A percentile compares a stretch with the other conserved stretches of the same genome.
phyloP scores from a whole-genome alignment of 2,797 vertebrate species.

The Aulostomus chinensis region DNA sequence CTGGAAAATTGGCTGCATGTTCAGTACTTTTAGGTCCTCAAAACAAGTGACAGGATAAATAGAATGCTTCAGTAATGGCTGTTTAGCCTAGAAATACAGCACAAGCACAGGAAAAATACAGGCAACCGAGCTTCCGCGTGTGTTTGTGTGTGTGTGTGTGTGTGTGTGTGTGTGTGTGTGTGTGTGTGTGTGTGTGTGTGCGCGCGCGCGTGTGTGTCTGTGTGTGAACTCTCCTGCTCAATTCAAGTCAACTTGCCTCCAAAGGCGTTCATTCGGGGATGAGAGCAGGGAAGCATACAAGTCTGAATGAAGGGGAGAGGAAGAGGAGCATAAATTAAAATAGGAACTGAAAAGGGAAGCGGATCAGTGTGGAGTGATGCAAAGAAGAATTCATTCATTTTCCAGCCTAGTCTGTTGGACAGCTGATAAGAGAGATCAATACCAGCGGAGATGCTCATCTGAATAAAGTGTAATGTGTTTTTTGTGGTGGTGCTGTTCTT shows the following conservation, averaged over 20 bases:
- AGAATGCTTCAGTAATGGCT: constrained; percentile 10
- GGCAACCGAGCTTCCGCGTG: too few species aligned
- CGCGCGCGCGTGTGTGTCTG: constrained; percentile 8
- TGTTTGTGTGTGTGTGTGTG: too few species aligned
- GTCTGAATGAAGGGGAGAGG: constrained; percentile 15
- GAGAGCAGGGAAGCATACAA: not conserved
- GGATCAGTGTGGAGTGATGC: constrained; percentile 21
- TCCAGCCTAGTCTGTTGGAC: constrained; percentile 41
- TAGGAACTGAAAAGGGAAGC: constrained; percentile 8
- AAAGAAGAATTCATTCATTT: constrained; percentile 47
- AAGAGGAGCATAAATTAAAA: constrained; percentile 18
- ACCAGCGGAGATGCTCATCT: constrained; percentile 50
- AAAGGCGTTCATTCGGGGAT: constrained; percentile 1
- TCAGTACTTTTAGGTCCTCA: constrained; percentile 8
- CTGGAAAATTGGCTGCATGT: constrained; percentile 31
- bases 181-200: too few species aligned
- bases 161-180: too few species aligned
- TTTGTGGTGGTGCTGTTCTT: constrained; percentile 21
- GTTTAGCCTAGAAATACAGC: constrained; percentile 35
- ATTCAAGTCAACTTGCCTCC: constrained; percentile 20
- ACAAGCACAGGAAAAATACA: constrained; percentile 13
- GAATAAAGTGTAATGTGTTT: not conserved
- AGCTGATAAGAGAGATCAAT: constrained; percentile 70
- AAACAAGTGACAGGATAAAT: not conserved
- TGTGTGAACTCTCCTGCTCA: constrained; percentile 3